Percentiles rank a stretch among this genome's conserved stretches.
Evolutionary conservation across 2,797 vertebrate genomes (phyloP).

Genomic region (Gymnopithys bicolor): DNA sequence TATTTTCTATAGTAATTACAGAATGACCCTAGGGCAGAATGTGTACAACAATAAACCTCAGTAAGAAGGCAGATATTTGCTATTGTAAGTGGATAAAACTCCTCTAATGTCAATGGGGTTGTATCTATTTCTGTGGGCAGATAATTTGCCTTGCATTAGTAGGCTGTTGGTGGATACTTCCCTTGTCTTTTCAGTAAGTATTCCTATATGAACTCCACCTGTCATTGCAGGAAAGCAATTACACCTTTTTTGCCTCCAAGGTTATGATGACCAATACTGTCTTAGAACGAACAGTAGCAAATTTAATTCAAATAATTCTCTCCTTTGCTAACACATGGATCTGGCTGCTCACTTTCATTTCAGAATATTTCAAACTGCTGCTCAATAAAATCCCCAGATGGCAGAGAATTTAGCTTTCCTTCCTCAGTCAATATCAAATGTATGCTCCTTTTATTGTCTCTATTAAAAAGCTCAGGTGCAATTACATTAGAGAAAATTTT

Average conservation of each 20-base stretch:
- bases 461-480: conserved; percentile 4
- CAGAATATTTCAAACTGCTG: not conserved
- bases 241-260: not conserved
- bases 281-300: not conserved
- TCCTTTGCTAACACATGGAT: not conserved
- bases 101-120: conserved; percentile 9
- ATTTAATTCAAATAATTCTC: not conserved
- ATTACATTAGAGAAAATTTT: not conserved
- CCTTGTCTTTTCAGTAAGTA: not conserved
- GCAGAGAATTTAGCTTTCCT: conserved; percentile 16
- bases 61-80: conserved; percentile 1
- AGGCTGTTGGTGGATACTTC: not conserved
- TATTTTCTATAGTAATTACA: conserved; percentile 58
- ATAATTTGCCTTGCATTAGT: conserved; percentile 1
- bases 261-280: not conserved
- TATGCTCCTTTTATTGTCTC: not conserved
- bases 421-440: not conserved
- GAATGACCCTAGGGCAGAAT: conserved; percentile 25
- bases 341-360: not conserved
- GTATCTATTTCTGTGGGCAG: not conserved
- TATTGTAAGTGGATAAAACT: conserved; percentile 4
- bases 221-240: conserved; percentile 8
- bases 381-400: not conserved
- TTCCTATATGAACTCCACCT: not conserved
- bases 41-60: conserved; percentile 2